phyloP scores from a whole-genome alignment of 23 tunicate species.

The Halocynthia aurantium region DNA sequence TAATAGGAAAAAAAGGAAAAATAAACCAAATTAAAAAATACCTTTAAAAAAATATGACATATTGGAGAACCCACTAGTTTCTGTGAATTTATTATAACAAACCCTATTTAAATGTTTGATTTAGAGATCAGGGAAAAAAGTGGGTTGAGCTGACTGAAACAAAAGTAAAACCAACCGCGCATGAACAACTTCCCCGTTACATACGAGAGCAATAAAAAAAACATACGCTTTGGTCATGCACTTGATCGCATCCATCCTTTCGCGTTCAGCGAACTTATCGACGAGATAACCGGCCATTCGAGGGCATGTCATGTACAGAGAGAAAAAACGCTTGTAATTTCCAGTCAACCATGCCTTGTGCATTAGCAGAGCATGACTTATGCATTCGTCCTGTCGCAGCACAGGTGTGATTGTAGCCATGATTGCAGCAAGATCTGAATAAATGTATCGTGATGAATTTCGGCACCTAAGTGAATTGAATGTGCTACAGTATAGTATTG shows the following conservation, averaged over 20 bases:
- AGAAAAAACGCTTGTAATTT: conserved; percentile 71
- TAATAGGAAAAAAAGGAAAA: no score
- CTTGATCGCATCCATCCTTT: conserved; percentile 68
- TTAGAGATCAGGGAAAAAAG: no score
- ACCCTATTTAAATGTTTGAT: no score
- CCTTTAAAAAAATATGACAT: no score
- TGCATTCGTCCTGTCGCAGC: conserved; percentile 54
- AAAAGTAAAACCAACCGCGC: no score
- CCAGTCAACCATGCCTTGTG: conserved; percentile 77
- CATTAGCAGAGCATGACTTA: conserved; percentile 59
- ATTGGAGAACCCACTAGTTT: no score
- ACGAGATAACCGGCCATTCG: conserved; percentile 87
- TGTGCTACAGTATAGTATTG: background rate
- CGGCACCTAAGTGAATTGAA: background rate
- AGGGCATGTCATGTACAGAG: conserved; percentile 57
- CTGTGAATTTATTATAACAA: no score
- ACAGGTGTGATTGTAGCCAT: conserved; percentile 51
- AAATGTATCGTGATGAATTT: background rate
- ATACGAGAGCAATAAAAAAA: conserved; percentile 2
- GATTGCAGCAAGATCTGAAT: conserved; percentile 60
- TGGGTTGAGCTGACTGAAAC: no score
- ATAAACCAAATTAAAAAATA: no score
- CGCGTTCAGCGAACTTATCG: conserved; percentile 88
- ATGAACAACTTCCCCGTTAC: no score
- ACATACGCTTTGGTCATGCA: conserved; percentile 94